Base-by-base conservation (phyloP, 2,113 vertebrate genomes). In the Vidua chalybeata region DNA sequence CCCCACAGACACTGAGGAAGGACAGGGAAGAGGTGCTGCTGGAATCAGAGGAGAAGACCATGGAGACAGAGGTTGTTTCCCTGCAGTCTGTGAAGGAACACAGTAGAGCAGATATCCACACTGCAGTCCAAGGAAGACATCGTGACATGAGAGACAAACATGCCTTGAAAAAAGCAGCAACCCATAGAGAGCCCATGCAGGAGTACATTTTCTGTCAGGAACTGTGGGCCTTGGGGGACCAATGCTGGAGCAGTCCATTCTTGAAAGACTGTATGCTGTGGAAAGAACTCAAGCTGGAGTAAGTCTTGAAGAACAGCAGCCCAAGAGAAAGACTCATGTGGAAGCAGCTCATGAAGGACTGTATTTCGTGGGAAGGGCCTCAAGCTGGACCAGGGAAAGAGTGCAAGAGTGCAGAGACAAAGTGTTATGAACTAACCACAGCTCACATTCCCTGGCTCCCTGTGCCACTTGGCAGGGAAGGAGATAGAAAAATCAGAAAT, bases 121-220 rank as follows among this genome's bases (percentile, higher is more conserved):
- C 10, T 33, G 39, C 39, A 56, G 46, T 33, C 11, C 3, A 4
- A 66, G 26, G 8, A 80, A 52, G 17, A 67, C 1, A 0, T 14
- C 52, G 46, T 0, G 1, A 28, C 24, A 83, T 1, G 4, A 61
- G 35, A 74, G 24, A 63, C 2, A 39, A 59, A 56, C 10, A 6
- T 20, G 61, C 15, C 15, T 55, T 55, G 15, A 59, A 64, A 72
- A 64, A 78, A 69, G 31, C 4, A 75, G 31, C 28, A 59, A 41
- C 56, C 27, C 23, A 63, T 0, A 23, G 54, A 62, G 2, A 37
- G 48, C 18, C 15, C 61, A 35, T 0, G 0, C 2, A 51, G 28
- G 23, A 68, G 15, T 1, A 86, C 3, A 18, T 79, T 61, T 51
- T 46, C 56, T 71, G 11, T 33, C 28, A 80, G 35, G 18, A 55